phyloP scores from a whole-genome alignment of 1,140 invertebrate species.

The Drosophila auraria region DNA sequence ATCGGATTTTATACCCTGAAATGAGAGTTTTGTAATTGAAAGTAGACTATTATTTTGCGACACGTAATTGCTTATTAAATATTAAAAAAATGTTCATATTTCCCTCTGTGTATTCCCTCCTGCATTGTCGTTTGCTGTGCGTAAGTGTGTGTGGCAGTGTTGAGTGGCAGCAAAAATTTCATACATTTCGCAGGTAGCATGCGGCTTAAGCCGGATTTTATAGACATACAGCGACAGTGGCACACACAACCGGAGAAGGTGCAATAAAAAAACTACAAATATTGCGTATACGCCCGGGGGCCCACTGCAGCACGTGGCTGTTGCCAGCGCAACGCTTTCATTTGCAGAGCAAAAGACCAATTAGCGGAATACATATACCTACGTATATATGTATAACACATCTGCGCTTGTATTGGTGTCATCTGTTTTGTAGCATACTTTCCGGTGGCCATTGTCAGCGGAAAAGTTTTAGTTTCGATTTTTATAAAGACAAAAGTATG shows the following conservation, averaged over 20 bases:
- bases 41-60: background rate
- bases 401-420: slow-evolving; percentile 1
- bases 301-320: slow-evolving; percentile 55
- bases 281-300: slow-evolving; percentile 75
- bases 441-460: slow-evolving; percentile 3
- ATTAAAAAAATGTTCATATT: background rate
- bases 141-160: slow-evolving; percentile 27
- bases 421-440: slow-evolving; percentile 40
- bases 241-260: slow-evolving; percentile 10
- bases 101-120: slow-evolving; percentile 9
- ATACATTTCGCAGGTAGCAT: slow-evolving; percentile 77
- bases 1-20: background rate
- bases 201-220: slow-evolving; percentile 78
- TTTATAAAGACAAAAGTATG: background rate
- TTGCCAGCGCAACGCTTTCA: slow-evolving; percentile 68
- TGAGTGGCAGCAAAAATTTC: slow-evolving; percentile 64
- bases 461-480: background rate
- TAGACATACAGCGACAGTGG: slow-evolving; percentile 43
- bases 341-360: slow-evolving; percentile 63
- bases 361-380: slow-evolving; percentile 52
- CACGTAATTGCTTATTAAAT: background rate
- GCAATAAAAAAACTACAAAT: slow-evolving; percentile 63
- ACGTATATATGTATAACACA: background rate
- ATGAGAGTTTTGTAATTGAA: background rate
- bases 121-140: slow-evolving; percentile 34